phyloP scores from a whole-genome alignment of 2,888 invertebrate species.

The Himalopsyche japonica region DNA sequence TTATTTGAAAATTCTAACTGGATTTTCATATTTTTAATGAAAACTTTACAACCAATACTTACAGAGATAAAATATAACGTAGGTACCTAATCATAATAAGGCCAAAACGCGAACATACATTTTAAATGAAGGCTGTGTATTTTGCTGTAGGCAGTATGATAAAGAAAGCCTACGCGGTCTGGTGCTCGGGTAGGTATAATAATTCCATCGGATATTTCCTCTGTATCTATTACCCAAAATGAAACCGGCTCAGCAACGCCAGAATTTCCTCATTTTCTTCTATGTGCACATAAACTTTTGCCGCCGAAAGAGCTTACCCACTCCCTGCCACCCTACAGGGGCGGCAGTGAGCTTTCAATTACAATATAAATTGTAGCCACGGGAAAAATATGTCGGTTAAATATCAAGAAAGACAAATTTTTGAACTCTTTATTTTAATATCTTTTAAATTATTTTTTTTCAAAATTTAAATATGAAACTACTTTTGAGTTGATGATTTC shows the following conservation, averaged over 20 bases:
- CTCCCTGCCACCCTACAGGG: background rate
- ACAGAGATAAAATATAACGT: background rate
- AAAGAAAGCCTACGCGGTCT: background rate
- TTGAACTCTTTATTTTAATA: no score
- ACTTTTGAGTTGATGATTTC: no score
- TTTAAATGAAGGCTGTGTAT: background rate
- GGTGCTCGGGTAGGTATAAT: conserved; percentile 14
- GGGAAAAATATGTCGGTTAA: no score
- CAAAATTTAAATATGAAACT: no score
- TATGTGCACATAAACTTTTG: conserved; percentile 32
- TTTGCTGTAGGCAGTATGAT: background rate
- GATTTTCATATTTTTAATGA: background rate
- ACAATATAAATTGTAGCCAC: background rate
- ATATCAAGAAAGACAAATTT: no score
- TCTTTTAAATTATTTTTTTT: no score
- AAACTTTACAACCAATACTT: background rate
- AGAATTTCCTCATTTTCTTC: conserved; percentile 36
- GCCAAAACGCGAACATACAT: background rate
- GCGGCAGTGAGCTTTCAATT: background rate
- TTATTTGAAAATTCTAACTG: no score
- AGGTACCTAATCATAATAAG: background rate
- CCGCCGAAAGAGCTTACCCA: conserved; percentile 19
- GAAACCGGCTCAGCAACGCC: conserved; percentile 18
- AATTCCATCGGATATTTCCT: conserved; percentile 31
- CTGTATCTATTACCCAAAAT: conserved; percentile 35